These are phyloP conservation scores for Paracentrotus lividus DNA, from an alignment of 53 echinoderm and acorn worm species.

Conservation along the genomic window DNA sequence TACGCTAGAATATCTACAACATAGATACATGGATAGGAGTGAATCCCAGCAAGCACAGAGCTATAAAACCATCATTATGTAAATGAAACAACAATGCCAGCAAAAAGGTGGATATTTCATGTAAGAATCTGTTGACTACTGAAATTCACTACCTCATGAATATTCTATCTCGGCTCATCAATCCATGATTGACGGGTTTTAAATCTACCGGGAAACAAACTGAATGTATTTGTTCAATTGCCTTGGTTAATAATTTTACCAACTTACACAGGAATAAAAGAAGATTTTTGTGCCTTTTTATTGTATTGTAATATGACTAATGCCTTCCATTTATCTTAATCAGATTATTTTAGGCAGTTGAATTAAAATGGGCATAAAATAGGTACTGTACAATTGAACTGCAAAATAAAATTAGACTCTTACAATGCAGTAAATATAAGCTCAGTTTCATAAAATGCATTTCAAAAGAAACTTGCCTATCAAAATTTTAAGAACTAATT, in stretches of 20 bases:
- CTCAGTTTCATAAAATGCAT: too few species aligned
- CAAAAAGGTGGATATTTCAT: background rate
- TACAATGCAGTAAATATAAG: too few species aligned
- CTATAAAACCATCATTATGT: background rate
- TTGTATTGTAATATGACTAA: background rate
- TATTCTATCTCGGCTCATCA: background rate
- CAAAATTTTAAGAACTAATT: too few species aligned
- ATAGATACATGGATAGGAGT: background rate
- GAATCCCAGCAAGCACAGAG: background rate
- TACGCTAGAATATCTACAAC: background rate
- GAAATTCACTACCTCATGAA: background rate
- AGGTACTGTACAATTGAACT: too few species aligned
- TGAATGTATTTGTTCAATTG: background rate
- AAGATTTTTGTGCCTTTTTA: background rate
- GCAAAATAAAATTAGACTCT: too few species aligned
- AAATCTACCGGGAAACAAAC: background rate
- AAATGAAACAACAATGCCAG: background rate
- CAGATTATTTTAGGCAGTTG: background rate
- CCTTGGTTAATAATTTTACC: background rate
- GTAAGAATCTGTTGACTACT: background rate
- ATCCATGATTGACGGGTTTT: background rate
- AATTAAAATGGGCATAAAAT: background rate
- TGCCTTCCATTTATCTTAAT: background rate
- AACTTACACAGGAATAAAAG: too few species aligned
- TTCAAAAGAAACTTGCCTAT: too few species aligned